These are phyloP conservation scores for Apostichopus leukothele DNA, from an alignment of 53 echinoderm and acorn worm genomes.

Conservation along the genomic window DNA sequence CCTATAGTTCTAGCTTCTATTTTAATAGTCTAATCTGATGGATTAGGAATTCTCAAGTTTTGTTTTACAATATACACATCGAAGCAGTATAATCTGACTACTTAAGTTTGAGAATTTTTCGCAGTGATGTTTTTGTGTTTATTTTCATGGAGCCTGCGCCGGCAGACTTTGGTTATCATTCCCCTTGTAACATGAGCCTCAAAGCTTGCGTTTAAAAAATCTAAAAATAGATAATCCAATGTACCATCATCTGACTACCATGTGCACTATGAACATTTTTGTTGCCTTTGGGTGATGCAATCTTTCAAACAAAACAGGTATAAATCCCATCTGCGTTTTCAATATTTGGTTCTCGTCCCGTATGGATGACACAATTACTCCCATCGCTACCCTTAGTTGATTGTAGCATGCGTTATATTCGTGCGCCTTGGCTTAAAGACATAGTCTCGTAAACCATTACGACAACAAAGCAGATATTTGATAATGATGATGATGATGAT, in stretches of 20 bases:
- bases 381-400: background rate
- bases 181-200: no score
- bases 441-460: no score
- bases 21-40: no score
- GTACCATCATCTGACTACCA: background rate
- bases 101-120: no score
- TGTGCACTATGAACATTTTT: background rate
- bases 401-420: background rate
- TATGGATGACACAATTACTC: background rate
- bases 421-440: no score
- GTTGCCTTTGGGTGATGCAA: constrained; percentile 8
- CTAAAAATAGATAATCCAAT: background rate
- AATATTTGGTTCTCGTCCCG: constrained; percentile 5
- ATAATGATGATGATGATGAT: background rate
- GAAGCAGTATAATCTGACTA: no score
- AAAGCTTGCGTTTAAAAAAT: background rate
- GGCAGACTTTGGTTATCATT: no score
- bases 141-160: no score
- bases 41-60: no score
- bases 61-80: no score
- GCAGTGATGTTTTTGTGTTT: no score
- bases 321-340: background rate
- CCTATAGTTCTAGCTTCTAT: no score
- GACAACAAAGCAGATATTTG: background rate
- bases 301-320: constrained; percentile 7